phyloP scores from a whole-genome alignment of 2,113 vertebrate genomes.

The Burhinus oedicnemus region DNA sequence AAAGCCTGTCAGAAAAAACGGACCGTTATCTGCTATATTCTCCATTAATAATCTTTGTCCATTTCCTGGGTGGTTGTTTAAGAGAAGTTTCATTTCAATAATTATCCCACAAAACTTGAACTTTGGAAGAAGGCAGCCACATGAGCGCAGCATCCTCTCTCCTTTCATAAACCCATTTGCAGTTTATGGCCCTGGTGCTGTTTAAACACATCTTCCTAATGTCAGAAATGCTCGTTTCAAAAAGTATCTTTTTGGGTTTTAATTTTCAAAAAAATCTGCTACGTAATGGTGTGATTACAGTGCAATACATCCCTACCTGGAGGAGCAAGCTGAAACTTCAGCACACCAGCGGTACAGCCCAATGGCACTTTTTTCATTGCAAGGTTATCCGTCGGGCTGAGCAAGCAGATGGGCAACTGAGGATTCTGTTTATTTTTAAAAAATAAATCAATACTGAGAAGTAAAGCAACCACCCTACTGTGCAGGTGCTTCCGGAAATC shows the following conservation, averaged over 20 bases:
- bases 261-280: neutral
- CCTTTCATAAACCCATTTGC: neutral
- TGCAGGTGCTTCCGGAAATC: neutral
- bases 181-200: neutral
- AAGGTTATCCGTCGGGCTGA: neutral
- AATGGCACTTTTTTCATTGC: neutral
- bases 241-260: neutral
- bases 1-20: neutral
- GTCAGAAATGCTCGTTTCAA: fast-evolving
- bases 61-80: neutral
- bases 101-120: neutral
- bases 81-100: neutral
- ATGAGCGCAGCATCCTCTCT: neutral
- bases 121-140: neutral
- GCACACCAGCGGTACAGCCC: neutral
- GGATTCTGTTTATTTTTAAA: neutral
- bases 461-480: neutral
- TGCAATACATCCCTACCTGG: neutral
- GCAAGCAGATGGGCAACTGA: neutral
- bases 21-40: neutral
- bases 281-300: neutral
- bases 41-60: neutral
- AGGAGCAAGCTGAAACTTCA: neutral
- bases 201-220: neutral
- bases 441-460: neutral